Base-by-base conservation (phyloP, 1,140 invertebrate genomes). In the Drosophila takahashii region DNA sequence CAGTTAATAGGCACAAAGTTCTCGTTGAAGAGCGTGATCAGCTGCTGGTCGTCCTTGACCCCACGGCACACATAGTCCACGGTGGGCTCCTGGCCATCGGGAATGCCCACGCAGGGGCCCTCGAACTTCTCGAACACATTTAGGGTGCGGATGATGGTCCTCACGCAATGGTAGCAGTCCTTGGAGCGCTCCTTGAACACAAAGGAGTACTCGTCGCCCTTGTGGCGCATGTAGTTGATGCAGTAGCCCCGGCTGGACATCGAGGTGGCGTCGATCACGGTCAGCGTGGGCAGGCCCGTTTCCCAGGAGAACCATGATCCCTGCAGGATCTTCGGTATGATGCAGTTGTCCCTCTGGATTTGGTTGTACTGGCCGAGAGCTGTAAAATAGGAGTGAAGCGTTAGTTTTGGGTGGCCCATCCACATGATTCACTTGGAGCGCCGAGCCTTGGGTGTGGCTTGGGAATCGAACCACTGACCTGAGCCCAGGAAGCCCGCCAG, bases 271-370 rank as follows among this genome's bases (percentile, higher is more conserved):
- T 98, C 95, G 32, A 98, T 95, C 84, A 96, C 95, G 5, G 97
- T 98, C 48, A 95, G 93, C 1, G 96, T 97, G 85, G 97, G 96
- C 80, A 94, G 93, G 16, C 97, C 96, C 93, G 96, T 96, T 94
- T 98, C 97, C 94, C 97, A 96, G 9, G 96, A 97, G 93, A 97
- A 98, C 97, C 97, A 98, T 36, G 96, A 94, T 57, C 97, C 97
- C 90, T 96, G 94, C 29, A 98, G 92, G 51, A 97, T 95, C 62
- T 94, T 83, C 22, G 97, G 96, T 89, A 98, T 96, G 27, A 93
- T 93, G 81, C 95, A 95, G 47, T 74, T 78, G 18, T 67, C 67
- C 29, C 77, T 66, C 27, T 90, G 81, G 36, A 91, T 37, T 11
- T 79, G 51, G 53, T 91, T 86, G 16, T 69, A 86, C 54, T 90